Evolutionary conservation across 1,140 invertebrate species (phyloP), one percentile per base, ranked within the genome.

Genomic region (Monomorium pharaonis): DNA sequence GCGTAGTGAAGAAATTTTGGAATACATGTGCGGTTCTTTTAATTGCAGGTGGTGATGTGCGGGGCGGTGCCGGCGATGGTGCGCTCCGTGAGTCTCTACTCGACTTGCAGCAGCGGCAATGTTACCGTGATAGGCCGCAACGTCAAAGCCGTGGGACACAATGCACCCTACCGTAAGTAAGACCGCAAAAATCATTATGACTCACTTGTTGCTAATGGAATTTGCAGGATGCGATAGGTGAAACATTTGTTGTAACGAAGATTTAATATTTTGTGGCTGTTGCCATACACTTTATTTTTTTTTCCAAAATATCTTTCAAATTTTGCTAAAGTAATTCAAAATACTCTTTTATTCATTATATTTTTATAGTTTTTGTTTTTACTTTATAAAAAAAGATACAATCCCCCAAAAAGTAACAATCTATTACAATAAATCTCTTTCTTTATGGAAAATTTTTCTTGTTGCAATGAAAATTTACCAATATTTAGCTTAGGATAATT

Each of bases 31-130:
- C 24, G 65, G 44, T 7, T 58, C n/a, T 87, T 85, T 27, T 78
- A 30, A 88, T 93, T 92, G 33, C 95, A 97, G 96, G 96, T 97
- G 96, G 96, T 96, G 95, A 96, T 96, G 95, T 96, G 96, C 96
- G 96, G 96, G 95, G 96, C 96, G 95, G 96, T 96, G 95, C 96
- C 96, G 94, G 96, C 96, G 93, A 96, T 96, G 96, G 96, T 97
- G 94, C 96, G 96, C 94, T 96, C 96, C 94, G 96, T 96, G 93
- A 96, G 96, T 93, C 96, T 97, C 88, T 97, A 96, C 96, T 96
- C 95, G 92, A 95, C 95, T 92, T 96, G 95, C 94, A 96, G 95
- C 92, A 94, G 95, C 94, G 95, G 95, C 89, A 94, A 95, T 90
- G 93, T 96, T 89, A 95, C 95, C 89, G 95, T 96, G 88, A 94